These are phyloP conservation scores for Epinephelus fuscoguttatus DNA, from an alignment of 2,113 vertebrate species.

Conservation along the genomic window DNA sequence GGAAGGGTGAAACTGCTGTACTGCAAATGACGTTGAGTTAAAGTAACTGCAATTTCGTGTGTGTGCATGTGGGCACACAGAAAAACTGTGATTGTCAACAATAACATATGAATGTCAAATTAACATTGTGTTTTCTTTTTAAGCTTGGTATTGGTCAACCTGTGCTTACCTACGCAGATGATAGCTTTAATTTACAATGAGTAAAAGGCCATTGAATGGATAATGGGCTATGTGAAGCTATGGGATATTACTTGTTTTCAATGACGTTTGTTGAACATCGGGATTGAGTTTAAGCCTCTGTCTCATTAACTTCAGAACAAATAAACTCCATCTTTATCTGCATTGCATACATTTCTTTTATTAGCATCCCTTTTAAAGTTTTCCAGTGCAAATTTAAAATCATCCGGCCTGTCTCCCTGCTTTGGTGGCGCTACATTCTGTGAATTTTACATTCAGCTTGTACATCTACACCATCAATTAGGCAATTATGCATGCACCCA, in stretches of 20 bases:
- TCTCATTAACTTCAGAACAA: background rate
- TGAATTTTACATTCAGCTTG: background rate
- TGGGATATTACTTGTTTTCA: background rate
- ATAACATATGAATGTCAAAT: too few relatives aligned
- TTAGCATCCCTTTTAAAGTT: background rate
- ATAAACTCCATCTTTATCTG: background rate
- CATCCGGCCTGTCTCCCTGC: background rate
- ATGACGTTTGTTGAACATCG: background rate
- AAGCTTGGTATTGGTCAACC: background rate
- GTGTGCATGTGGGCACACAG: too few relatives aligned
- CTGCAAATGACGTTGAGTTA: too few relatives aligned
- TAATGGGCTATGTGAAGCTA: background rate
- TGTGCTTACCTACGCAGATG: background rate
- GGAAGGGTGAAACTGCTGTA: too few relatives aligned
- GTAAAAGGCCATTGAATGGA: background rate
- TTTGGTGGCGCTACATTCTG: background rate
- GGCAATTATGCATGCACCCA: conserved; percentile 13
- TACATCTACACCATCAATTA: conserved; percentile 27
- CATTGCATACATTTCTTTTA: background rate
- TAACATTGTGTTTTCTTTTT: background rate
- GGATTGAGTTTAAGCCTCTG: background rate
- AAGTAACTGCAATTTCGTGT: too few relatives aligned
- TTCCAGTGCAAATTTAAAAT: background rate
- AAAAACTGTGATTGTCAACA: too few relatives aligned
- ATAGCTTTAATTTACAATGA: background rate